Evolutionary conservation across 1,140 invertebrate species (phyloP).

Genomic region (Homarus americanus): DNA sequence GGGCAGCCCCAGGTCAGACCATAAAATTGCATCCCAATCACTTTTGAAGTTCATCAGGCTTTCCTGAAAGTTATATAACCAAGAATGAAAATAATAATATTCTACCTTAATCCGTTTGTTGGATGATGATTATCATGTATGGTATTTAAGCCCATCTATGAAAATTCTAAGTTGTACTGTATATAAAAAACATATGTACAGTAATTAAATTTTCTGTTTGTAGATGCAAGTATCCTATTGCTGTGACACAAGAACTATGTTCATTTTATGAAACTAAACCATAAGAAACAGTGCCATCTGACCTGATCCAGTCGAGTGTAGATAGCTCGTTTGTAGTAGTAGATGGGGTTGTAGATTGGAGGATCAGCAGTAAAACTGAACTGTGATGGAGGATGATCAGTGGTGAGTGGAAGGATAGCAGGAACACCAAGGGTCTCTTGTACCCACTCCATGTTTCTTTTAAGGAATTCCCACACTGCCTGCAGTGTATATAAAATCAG

Average conservation of each 20-base stretch:
- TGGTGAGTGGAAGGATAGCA: conserved; percentile 79
- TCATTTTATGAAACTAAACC: too few relatives aligned
- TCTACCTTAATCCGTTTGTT: too few relatives aligned
- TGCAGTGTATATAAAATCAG: too few relatives aligned
- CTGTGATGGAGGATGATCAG: conserved; percentile 73
- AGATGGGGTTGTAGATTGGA: conserved; percentile 62
- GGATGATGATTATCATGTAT: too few relatives aligned
- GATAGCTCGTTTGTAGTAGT: conserved; percentile 66
- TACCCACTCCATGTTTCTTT: conserved; percentile 84
- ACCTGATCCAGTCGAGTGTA: conserved; percentile 71
- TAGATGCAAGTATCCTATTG: too few relatives aligned
- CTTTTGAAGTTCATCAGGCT: conserved; percentile 61
- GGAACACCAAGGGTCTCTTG: conserved; percentile 76
- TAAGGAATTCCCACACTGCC: conserved; percentile 84
- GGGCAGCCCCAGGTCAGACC: conserved; percentile 57
- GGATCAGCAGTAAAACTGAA: conserved; percentile 64
- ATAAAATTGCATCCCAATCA: conserved; percentile 61
- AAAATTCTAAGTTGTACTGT: too few relatives aligned
- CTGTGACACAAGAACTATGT: too few relatives aligned
- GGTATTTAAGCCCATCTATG: too few relatives aligned
- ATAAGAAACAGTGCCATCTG: neutral
- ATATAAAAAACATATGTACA: too few relatives aligned
- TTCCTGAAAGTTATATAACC: conserved; percentile 28
- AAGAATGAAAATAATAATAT: neutral
- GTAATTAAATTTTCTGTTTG: too few relatives aligned